phyloP scores from a whole-genome alignment of 2,113 vertebrate genomes.

The Meriones unguiculatus region DNA sequence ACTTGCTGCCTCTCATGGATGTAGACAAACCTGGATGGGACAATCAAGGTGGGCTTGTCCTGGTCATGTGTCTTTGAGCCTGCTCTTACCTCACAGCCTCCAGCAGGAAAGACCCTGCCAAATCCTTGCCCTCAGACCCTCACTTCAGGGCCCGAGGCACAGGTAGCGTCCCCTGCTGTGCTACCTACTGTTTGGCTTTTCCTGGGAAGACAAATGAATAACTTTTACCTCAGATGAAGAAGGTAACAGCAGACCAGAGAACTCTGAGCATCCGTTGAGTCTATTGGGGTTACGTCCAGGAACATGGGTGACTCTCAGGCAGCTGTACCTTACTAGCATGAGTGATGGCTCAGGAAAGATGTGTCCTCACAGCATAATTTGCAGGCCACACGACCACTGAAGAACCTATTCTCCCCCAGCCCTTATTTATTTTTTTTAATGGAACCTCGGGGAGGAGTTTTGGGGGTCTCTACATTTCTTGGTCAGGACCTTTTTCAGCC shows the following conservation, averaged over 20 bases:
- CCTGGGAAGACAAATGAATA: background rate
- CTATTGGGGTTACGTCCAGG: background rate
- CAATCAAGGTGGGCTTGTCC: too few relatives aligned
- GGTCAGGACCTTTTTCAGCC: background rate
- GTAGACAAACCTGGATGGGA: too few relatives aligned
- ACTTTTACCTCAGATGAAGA: background rate
- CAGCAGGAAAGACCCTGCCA: background rate
- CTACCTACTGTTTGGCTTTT: background rate
- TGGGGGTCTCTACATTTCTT: background rate
- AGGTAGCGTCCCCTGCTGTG: background rate
- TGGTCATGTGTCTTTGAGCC: background rate
- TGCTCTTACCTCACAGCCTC: too few relatives aligned
- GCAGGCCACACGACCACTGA: background rate
- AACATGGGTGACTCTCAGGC: background rate
- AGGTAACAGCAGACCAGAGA: background rate
- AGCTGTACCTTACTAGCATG: background rate
- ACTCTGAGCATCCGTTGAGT: background rate
- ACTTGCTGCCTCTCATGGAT: accelerated
- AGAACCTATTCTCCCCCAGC: background rate
- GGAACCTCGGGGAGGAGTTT: background rate
- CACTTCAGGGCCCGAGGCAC: background rate
- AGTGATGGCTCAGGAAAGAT: background rate
- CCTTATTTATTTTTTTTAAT: background rate
- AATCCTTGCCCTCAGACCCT: background rate
- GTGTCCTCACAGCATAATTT: too few relatives aligned